Evolutionary conservation across 2,888 invertebrate species (phyloP).

Genomic region (Cephalotes varians): DNA sequence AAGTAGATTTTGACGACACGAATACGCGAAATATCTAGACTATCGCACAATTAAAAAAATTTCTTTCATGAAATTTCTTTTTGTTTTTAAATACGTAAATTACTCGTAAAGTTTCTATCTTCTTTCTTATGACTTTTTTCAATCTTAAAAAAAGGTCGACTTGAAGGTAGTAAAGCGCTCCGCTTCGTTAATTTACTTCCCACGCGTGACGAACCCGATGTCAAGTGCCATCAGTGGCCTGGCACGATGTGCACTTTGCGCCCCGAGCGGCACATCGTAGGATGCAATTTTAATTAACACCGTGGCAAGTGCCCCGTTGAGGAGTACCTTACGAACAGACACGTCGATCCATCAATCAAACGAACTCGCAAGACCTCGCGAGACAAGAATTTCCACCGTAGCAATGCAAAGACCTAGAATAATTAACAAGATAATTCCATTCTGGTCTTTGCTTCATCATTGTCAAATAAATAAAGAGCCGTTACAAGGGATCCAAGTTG

Average conservation of each 20-base stretch:
- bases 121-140: not conserved
- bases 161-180: constrained; percentile 21
- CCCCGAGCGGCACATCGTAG: constrained; percentile 32
- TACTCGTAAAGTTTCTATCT: not conserved
- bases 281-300: constrained; percentile 54
- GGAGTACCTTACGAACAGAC: constrained; percentile 18
- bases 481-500: not conserved
- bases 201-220: constrained; percentile 51
- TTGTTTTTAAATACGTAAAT: not conserved
- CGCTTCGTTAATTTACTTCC: constrained; percentile 52
- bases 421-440: not conserved
- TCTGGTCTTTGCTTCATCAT: too few species aligned
- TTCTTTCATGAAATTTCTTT: not conserved
- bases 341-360: constrained; percentile 46
- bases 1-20: not conserved
- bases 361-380: not conserved
- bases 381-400: not conserved
- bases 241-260: constrained; percentile 54
- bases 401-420: not conserved
- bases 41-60: not conserved
- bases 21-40: not conserved
- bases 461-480: not conserved
- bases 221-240: constrained; percentile 53
- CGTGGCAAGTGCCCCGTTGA: constrained; percentile 22
- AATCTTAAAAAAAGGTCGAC: constrained; percentile 28